Percentiles rank a stretch among this genome's conserved stretches.
phyloP scores from a whole-genome alignment of 2,888 invertebrate species.

The Clitarchus hookeri region DNA sequence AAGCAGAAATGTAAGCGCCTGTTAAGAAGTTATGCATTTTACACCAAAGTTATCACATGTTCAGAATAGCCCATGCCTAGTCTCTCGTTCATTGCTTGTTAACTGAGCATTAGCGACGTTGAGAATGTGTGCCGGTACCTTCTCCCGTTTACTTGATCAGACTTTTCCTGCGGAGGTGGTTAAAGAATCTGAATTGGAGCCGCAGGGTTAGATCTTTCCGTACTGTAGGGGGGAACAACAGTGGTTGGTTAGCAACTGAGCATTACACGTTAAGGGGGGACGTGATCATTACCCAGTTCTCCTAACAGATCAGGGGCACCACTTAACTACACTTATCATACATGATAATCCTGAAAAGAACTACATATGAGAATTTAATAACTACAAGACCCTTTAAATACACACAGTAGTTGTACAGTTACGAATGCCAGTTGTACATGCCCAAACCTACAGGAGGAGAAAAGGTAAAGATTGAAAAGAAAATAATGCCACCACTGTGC shows the following conservation, averaged over 20 bases:
- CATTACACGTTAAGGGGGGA: neutral
- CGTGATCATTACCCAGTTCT: neutral
- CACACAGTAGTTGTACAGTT: neutral
- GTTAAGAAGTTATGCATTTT: neutral
- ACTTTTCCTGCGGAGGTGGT: constrained; percentile 81
- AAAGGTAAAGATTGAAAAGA: neutral
- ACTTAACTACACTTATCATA: neutral
- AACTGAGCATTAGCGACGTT: neutral
- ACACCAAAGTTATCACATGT: neutral
- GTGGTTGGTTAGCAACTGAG: neutral
- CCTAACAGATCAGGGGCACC: neutral
- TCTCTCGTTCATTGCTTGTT: neutral
- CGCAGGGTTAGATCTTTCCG: constrained; percentile 95
- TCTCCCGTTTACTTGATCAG: constrained; percentile 41
- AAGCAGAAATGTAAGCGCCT: neutral
- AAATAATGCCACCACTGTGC: neutral
- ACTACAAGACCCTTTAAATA: neutral
- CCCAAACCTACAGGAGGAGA: neutral
- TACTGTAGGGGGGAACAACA: constrained; percentile 68
- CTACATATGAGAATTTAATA: neutral
- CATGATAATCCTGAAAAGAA: neutral
- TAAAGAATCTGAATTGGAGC: constrained; percentile 95
- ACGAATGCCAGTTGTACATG: neutral
- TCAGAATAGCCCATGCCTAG: neutral
- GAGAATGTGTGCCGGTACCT: constrained; percentile 37